These are phyloP conservation scores for Leptopilina clavipes DNA, from an alignment of 1,140 invertebrate species.

Conservation along the genomic window DNA sequence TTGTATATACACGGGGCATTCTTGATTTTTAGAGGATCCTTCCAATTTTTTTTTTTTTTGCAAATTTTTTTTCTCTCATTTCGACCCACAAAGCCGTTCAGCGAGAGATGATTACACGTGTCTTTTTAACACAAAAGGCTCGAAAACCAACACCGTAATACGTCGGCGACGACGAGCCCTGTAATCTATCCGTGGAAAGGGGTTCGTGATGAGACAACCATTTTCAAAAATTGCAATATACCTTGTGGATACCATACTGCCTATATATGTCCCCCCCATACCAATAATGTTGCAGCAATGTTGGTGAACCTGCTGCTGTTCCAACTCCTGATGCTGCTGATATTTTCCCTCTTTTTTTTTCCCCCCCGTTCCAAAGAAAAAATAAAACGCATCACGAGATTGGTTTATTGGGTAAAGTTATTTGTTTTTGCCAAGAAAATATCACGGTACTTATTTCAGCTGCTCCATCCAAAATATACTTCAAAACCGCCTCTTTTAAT, in stretches of 20 bases:
- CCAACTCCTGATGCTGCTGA: background rate
- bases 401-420: constrained; percentile 62
- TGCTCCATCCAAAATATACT: constrained; percentile 49
- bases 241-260: constrained; percentile 59
- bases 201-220: constrained; percentile 72
- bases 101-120: constrained; percentile 72
- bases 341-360: constrained; percentile 44
- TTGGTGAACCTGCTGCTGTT: constrained; percentile 34
- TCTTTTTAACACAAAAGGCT: constrained; percentile 77
- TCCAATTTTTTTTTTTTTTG: constrained; percentile 49
- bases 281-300: constrained; percentile 48
- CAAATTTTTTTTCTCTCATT: constrained; percentile 38
- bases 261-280: background rate
- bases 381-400: constrained; percentile 66
- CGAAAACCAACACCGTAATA: constrained; percentile 77
- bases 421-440: constrained; percentile 70
- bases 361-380: constrained; percentile 54
- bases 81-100: constrained; percentile 49
- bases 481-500: background rate
- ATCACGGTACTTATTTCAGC: constrained; percentile 67
- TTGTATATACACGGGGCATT: constrained; percentile 43
- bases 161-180: constrained; percentile 70
- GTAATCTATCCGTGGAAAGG: constrained; percentile 68
- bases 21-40: constrained; percentile 51
- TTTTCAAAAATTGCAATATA: constrained; percentile 74